Conservation (phyloP, 2,113 vertebrate genomes). For the Blennius ocellaris region DNA sequence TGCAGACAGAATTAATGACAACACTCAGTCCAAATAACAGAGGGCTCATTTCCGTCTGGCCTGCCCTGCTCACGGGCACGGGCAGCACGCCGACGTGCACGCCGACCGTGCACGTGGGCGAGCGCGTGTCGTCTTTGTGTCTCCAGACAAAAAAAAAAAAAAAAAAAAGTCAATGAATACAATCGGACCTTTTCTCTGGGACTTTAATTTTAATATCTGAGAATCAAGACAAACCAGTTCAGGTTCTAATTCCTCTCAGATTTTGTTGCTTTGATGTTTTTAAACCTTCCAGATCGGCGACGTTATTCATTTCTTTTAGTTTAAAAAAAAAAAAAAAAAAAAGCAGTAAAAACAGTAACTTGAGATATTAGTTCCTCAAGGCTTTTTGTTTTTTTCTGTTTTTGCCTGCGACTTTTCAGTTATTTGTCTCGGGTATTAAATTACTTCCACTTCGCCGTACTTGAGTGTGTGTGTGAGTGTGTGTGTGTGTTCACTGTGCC, state of each 20-base stretch:
- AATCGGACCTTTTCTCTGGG: neutral
- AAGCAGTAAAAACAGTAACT: too few species aligned
- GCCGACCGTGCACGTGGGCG: too few species aligned
- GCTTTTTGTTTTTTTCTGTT: too few species aligned
- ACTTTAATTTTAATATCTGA: neutral
- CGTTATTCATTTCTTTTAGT: neutral
- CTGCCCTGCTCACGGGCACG: slow-evolving; percentile 49
- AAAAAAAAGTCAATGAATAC: neutral
- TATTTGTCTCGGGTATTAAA: slow-evolving; percentile 3
- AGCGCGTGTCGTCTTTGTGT: slow-evolving; percentile 21
- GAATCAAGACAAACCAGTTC: too few species aligned
- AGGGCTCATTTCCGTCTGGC: slow-evolving; percentile 76
- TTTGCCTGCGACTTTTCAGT: neutral
- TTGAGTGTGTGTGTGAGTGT: neutral
- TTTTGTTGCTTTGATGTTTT: neutral
- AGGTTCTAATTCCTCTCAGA: neutral
- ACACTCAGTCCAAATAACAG: slow-evolving; percentile 82
- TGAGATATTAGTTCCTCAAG: too few species aligned
- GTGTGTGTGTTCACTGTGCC: neutral
- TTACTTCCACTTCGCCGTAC: slow-evolving; percentile 12
- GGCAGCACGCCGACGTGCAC: slow-evolving; percentile 28
- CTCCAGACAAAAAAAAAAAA: too few species aligned
- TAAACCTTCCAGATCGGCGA: neutral
- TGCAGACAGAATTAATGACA: slow-evolving; percentile 84
- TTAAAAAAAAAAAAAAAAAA: neutral